Percentiles rank a stretch among this genome's conserved stretches.
phyloP scores from a whole-genome alignment of 2,888 invertebrate species.

The Zygogramma bicolorata region DNA sequence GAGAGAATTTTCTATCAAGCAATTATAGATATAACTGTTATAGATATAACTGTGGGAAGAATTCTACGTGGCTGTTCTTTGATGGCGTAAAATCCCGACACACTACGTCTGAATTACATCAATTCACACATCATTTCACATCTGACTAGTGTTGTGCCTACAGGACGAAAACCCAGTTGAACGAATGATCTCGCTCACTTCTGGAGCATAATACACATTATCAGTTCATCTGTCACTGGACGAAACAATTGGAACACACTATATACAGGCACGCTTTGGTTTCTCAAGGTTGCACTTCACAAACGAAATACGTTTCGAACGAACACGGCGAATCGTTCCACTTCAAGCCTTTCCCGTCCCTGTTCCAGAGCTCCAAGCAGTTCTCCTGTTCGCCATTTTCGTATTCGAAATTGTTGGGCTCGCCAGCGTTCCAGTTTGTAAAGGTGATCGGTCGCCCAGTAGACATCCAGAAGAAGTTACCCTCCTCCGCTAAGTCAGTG shows the following conservation, averaged over 20 bases:
- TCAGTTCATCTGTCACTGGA: not conserved
- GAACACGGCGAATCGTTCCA: conserved; percentile 96
- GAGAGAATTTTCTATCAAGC: too few species aligned
- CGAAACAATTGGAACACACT: not conserved
- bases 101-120: too few species aligned
- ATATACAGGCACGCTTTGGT: conserved; percentile 10
- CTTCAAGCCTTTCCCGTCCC: conserved; percentile 91
- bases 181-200: not conserved
- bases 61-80: too few species aligned
- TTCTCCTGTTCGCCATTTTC: conserved; percentile 95
- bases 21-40: too few species aligned
- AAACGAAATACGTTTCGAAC: conserved; percentile 92
- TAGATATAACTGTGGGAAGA: too few species aligned
- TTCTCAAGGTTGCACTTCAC: conserved; percentile 75
- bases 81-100: too few species aligned
- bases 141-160: too few species aligned
- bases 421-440: conserved; percentile 94
- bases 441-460: conserved; percentile 89
- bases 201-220: not conserved
- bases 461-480: conserved; percentile 94
- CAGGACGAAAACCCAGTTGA: not conserved
- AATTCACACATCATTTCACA: too few species aligned
- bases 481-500: conserved; percentile 91
- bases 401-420: conserved; percentile 93
- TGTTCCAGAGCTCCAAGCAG: conserved; percentile 90